Evolutionary conservation across 2,888 invertebrate genomes (phyloP), one percentile per base, ranked within the genome.

Genomic region (Cenopis cana): DNA sequence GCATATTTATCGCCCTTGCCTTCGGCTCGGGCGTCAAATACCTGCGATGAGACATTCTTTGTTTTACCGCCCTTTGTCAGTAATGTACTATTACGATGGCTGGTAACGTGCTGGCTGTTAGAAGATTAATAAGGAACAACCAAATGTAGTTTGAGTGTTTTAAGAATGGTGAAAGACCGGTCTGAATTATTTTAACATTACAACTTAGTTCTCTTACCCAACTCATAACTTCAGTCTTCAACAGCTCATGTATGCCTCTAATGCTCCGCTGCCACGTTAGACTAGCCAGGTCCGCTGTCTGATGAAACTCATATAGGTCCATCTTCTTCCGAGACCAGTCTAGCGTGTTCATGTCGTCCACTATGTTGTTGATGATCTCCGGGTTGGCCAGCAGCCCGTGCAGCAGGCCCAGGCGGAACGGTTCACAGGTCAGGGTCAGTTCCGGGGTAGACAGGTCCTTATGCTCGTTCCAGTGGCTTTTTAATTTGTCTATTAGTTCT

Each of bases 241-340:
- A 89, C 78, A 96, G 89, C 76, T 95, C 93, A 81, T 96, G 95
- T 69, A 97, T 94, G 20, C 91, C 92, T 73, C 94, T 90, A n/a
- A 97, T 94, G 77, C 94, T 93, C 75, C 95, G 86, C 52, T 95
- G 93, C 78, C 92, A 93, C 0, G 94, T 90, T 0, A 94, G 82
- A 69, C 91, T 94, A 0, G 95, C 94, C 41, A 97, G 89, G 84
- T 97, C 97, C 2, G 94, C 93, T 0, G 97, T 96, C 89, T 98
- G 98, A 79, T 96, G 96, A 84, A 98, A 98, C 87, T 98, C 97
- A 82, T 97, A 98, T 24, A 98, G 89, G 83, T 98, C 98, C 95
- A 98, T 97, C 84, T 95, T 96, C 81, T 97, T 96, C 68, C 95
- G 94, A 2, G 95, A 94, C 94, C 97, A 97, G 73, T 95, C 94